Evolutionary conservation across 2,113 vertebrate species (phyloP).

Genomic region (Talpa occidentalis): DNA sequence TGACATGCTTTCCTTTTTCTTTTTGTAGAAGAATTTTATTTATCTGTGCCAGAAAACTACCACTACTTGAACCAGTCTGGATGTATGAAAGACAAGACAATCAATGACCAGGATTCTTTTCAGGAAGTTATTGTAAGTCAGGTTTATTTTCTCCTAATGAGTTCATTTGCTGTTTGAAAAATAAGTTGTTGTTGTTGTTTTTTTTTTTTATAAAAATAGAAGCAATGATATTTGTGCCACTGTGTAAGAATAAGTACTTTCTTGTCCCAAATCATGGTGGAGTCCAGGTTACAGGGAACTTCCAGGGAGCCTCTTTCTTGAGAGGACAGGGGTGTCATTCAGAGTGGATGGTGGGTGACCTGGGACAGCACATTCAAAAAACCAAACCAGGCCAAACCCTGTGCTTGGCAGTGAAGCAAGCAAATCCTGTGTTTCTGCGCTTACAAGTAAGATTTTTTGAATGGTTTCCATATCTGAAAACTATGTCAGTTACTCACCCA

Average conservation of each 20-base stretch:
- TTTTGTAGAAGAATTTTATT: slow-evolving; percentile 92
- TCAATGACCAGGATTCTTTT: slow-evolving; percentile 93
- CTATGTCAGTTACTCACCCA: neutral
- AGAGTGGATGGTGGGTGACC: neutral
- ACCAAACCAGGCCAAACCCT: neutral
- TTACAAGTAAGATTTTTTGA: neutral
- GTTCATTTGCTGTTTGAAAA: neutral
- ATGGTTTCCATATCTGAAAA: neutral
- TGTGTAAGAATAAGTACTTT: neutral
- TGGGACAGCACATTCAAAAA: neutral
- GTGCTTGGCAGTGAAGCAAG: neutral
- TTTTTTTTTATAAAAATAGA: neutral
- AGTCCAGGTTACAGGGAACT: neutral
- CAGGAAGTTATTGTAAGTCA: slow-evolving; percentile 94
- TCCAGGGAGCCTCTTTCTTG: neutral
- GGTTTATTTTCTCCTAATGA: neutral
- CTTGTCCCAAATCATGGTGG: neutral
- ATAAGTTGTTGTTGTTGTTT: too few relatives aligned
- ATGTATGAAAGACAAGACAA: slow-evolving; percentile 90
- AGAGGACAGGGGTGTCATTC: neutral
- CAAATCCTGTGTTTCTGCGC: neutral
- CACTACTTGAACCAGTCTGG: slow-evolving; percentile 96
- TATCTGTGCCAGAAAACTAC: slow-evolving; percentile 92
- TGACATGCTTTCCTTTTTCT: slow-evolving; percentile 60
- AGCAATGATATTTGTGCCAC: neutral